Percentiles rank a stretch among this genome's conserved stretches.
These are phyloP conservation scores for Rhynchomys soricoides DNA, from an alignment of 2,113 vertebrate genomes.

Conservation along the genomic window DNA sequence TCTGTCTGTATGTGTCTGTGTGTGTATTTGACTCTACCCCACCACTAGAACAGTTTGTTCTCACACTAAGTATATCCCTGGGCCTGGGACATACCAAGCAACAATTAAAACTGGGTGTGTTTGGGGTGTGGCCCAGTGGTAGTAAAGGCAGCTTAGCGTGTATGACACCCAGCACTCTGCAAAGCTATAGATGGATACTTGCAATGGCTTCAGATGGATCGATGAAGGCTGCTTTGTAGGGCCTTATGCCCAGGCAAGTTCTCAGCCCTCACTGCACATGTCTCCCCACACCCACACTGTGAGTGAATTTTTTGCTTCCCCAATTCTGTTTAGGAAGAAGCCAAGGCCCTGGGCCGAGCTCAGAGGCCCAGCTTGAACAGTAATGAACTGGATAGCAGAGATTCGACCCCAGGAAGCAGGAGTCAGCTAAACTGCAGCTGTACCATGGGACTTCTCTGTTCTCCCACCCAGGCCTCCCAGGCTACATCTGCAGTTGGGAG, in stretches of 20 bases:
- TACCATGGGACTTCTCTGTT: accelerated
- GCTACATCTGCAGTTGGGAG: not conserved
- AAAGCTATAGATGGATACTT: not conserved
- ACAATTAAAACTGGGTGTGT: not conserved
- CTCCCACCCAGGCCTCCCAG: too few species aligned
- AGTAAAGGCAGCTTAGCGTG: not conserved
- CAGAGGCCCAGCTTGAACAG: not conserved
- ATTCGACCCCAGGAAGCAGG: not conserved
- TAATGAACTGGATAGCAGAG: not conserved
- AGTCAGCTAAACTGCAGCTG: not conserved
- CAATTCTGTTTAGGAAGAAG: not conserved
- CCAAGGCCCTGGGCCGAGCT: not conserved
- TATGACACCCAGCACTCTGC: not conserved
- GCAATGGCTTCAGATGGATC: not conserved
- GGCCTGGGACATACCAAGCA: not conserved
- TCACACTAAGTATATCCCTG: not conserved
- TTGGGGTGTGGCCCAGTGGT: not conserved
- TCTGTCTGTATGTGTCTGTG: not conserved
- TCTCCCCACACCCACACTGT: too few species aligned
- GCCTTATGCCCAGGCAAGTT: not conserved
- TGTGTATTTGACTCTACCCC: not conserved
- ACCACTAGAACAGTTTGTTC: not conserved
- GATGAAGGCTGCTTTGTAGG: not conserved
- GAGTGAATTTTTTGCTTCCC: not conserved
- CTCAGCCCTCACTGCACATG: not conserved